Percentiles rank a stretch among this genome's conserved stretches.
Conservation (phyloP, 2,888 invertebrate species). For the Polydrusus tereticollis region DNA sequence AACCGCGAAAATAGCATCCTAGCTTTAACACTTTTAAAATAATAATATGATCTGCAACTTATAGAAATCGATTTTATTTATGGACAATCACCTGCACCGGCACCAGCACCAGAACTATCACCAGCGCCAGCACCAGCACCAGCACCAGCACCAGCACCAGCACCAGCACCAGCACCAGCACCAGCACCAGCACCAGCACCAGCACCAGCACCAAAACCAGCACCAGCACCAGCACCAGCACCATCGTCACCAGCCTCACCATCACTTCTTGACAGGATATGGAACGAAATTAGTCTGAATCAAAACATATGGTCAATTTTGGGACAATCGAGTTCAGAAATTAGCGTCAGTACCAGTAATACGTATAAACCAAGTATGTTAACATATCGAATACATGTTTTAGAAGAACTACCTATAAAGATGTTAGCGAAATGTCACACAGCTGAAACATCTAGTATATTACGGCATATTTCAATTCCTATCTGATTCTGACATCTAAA, state of each 20-base stretch:
- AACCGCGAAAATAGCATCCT: too few relatives aligned
- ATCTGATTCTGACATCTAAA: too few relatives aligned
- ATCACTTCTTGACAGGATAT: neutral
- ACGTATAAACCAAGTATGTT: neutral
- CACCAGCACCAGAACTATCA: too few relatives aligned
- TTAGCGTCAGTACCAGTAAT: neutral
- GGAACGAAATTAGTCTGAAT: neutral
- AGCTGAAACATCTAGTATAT: too few relatives aligned
- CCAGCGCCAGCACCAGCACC: neutral
- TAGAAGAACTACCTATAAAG: too few relatives aligned
- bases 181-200: neutral
- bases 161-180: neutral
- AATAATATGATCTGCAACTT: too few relatives aligned
- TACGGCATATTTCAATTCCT: too few relatives aligned
- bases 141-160: neutral
- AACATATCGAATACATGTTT: neutral
- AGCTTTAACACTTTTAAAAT: too few relatives aligned
- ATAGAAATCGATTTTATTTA: neutral
- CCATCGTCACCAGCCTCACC: neutral
- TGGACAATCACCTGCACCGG: too few relatives aligned
- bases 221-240: neutral
- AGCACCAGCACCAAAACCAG: neutral
- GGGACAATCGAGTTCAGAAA: neutral
- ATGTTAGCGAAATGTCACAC: too few relatives aligned
- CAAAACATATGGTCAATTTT: conserved; percentile 5